phyloP scores from a whole-genome alignment of 2,113 vertebrate species.

The Poecile atricapillus region DNA sequence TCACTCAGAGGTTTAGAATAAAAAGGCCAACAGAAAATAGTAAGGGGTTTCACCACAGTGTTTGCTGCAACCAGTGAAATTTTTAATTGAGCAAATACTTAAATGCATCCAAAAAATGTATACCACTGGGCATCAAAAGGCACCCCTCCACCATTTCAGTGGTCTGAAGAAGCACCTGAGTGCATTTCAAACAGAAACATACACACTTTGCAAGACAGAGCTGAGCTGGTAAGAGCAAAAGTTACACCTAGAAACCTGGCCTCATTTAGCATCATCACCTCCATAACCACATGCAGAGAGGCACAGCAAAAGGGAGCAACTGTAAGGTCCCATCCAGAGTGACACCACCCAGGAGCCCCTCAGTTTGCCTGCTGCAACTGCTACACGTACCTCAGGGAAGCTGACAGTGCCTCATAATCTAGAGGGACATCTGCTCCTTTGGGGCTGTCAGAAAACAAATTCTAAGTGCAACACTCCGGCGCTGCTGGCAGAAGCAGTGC shows the following conservation, averaged over 20 bases:
- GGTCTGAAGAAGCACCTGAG: not conserved
- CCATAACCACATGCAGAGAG: accelerated
- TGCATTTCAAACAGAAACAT: not conserved
- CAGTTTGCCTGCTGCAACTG: not conserved
- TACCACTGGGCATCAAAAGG: not conserved
- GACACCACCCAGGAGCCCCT: not conserved
- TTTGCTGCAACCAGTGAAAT: not conserved
- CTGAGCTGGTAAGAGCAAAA: not conserved
- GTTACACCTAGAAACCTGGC: not conserved
- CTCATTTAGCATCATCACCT: not conserved
- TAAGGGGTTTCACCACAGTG: not conserved
- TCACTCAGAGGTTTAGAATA: not conserved
- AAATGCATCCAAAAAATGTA: not conserved
- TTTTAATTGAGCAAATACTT: not conserved
- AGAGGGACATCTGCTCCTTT: conserved; percentile 8
- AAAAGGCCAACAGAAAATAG: not conserved
- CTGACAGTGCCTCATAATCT: not conserved
- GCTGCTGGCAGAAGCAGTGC: not conserved
- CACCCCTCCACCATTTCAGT: not conserved
- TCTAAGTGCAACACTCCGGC: not conserved
- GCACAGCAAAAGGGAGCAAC: not conserved
- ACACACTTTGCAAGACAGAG: not conserved
- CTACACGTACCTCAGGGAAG: accelerated
- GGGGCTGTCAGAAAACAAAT: not conserved
- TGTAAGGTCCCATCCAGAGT: not conserved